These are phyloP conservation scores for Macrobrachium rosenbergii DNA, from an alignment of 1,140 invertebrate species.

Conservation along the genomic window DNA sequence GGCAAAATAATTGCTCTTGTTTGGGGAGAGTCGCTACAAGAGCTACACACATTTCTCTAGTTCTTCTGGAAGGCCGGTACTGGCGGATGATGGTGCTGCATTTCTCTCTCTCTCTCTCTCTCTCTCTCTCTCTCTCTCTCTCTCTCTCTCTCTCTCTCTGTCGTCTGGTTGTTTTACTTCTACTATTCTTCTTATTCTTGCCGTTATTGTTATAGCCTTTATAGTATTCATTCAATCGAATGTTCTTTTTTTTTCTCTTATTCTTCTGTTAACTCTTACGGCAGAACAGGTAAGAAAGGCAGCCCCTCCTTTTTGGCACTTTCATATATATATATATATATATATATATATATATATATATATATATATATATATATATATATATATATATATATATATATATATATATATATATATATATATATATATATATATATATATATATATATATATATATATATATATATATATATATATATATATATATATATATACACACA, in stretches of 20 bases:
- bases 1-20: background rate
- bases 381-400: background rate
- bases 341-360: background rate
- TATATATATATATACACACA: background rate
- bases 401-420: slow-evolving; percentile 22
- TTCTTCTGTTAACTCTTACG: too few species aligned
- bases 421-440: slow-evolving; percentile 22
- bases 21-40: too few species aligned
- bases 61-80: background rate
- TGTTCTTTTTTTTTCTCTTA: too few species aligned
- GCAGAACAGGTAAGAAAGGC: too few species aligned
- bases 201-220: too few species aligned
- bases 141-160: slow-evolving; percentile 38
- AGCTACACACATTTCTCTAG: background rate
- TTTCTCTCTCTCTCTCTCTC: background rate
- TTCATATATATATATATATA: too few species aligned
- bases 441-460: slow-evolving; percentile 5
- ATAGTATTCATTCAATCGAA: too few species aligned
- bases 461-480: slow-evolving; percentile 12
- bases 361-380: background rate
- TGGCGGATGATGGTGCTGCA: background rate
- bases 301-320: too few species aligned
- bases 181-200: too few species aligned
- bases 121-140: slow-evolving; percentile 18
- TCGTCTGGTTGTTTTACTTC: background rate